A percentile compares a stretch with the other conserved stretches of the same genome.
Evolutionary conservation across 2,888 invertebrate species (phyloP).

Genomic region (Penaeus monodon): DNA sequence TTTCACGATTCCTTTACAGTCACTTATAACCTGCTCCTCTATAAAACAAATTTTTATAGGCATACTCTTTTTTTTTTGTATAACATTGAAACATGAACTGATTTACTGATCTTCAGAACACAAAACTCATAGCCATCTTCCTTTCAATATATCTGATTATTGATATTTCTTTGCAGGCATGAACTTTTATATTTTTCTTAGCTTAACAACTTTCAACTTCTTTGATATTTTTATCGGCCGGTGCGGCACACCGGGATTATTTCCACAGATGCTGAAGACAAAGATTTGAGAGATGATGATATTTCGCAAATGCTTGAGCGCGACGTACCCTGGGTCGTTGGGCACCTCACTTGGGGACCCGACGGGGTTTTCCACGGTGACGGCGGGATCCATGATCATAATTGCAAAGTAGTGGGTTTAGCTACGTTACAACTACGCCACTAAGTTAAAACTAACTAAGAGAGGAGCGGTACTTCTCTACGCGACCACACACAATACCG

Average conservation of each 20-base stretch:
- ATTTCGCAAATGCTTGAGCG: slow-evolving; percentile 1
- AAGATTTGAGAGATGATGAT: slow-evolving; percentile 18
- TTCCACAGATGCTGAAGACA: slow-evolving; percentile 21
- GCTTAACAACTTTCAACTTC: no score
- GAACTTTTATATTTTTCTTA: no score
- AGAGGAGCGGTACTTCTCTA: slow-evolving; percentile 62
- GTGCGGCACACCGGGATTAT: neutral
- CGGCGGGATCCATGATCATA: slow-evolving; percentile 65
- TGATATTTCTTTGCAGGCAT: no score
- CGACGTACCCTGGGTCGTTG: slow-evolving; percentile 64
- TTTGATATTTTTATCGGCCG: no score
- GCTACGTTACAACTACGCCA: slow-evolving; percentile 61
- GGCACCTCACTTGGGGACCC: slow-evolving; percentile 64
- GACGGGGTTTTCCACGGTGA: slow-evolving; percentile 62
- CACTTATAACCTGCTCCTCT: slow-evolving; percentile 19
- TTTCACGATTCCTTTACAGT: slow-evolving; percentile 4
- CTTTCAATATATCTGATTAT: no score
- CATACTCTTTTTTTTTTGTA: neutral
- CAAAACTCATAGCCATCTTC: no score
- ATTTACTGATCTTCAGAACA: no score
- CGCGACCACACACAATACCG: slow-evolving; percentile 61
- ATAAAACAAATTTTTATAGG: slow-evolving; percentile 5
- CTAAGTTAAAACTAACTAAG: slow-evolving; percentile 63
- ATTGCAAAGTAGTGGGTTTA: slow-evolving; percentile 61
- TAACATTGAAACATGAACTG: slow-evolving; percentile 3